A percentile compares a stretch with the other conserved stretches of the same genome.
These are phyloP conservation scores for Calyptommatus sinebrachiatus DNA, from an alignment of 2,113 vertebrate genomes.

Conservation along the genomic window DNA sequence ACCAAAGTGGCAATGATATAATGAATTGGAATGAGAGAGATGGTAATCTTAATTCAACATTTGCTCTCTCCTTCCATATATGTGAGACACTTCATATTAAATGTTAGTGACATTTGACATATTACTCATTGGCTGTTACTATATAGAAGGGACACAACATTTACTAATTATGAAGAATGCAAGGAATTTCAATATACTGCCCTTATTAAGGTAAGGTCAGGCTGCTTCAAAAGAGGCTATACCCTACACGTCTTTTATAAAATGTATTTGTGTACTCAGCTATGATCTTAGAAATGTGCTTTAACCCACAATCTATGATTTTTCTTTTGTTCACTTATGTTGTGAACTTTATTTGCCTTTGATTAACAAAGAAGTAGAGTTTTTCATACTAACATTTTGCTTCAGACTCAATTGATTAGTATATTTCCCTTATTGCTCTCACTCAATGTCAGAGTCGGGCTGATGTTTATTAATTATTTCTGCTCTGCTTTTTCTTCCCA, in stretches of 20 bases:
- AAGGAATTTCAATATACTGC: slow-evolving; percentile 9
- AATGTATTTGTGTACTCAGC: background rate
- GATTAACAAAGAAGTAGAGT: slow-evolving; percentile 25
- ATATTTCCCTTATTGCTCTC: slow-evolving; percentile 14
- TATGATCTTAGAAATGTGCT: background rate
- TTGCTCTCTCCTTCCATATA: slow-evolving; percentile 17
- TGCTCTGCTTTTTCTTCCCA: slow-evolving; percentile 20
- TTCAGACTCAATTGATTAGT: background rate
- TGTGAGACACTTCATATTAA: slow-evolving; percentile 30
- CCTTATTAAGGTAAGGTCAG: slow-evolving; percentile 31
- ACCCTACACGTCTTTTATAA: background rate
- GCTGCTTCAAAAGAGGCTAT: background rate
- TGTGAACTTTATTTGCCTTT: slow-evolving; percentile 23
- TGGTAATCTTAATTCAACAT: background rate
- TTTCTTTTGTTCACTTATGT: background rate
- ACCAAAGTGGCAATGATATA: background rate
- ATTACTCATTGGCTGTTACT: slow-evolving; percentile 32
- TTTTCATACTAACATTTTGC: slow-evolving; percentile 16
- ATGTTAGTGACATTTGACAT: slow-evolving; percentile 37
- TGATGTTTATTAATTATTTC: slow-evolving; percentile 25
- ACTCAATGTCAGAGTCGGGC: slow-evolving; percentile 8
- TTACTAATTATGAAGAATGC: slow-evolving; percentile 42
- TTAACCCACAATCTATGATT: background rate
- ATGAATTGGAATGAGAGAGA: background rate
- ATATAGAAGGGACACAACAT: background rate